Evolutionary conservation across 2,888 invertebrate species (phyloP).

Genomic region (Tachina fera): DNA sequence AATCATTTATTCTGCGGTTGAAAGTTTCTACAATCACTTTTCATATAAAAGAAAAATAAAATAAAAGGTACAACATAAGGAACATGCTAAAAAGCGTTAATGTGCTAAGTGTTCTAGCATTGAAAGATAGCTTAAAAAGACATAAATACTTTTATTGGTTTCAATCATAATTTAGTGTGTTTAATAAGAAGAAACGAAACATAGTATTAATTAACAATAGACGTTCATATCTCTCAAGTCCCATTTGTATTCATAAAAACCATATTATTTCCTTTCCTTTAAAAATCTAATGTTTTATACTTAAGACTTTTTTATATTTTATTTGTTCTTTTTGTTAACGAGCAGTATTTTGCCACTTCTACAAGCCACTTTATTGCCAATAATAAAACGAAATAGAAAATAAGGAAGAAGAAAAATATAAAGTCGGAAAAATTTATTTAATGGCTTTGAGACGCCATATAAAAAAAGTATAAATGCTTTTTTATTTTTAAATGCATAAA

Average conservation of each 20-base stretch:
- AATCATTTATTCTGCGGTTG: too few relatives aligned
- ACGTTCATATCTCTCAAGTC: not conserved
- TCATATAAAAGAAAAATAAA: not conserved
- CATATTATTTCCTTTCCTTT: slow-evolving; percentile 25
- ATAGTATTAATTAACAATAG: slow-evolving; percentile 29
- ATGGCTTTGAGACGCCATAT: slow-evolving; percentile 49
- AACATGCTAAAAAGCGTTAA: slow-evolving; percentile 25
- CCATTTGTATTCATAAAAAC: not conserved
- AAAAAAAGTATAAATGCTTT: slow-evolving; percentile 21
- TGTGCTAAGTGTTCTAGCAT: not conserved
- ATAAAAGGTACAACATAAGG: not conserved
- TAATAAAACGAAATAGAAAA: slow-evolving; percentile 4
- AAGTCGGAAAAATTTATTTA: slow-evolving; percentile 22
- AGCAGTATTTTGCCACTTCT: not conserved
- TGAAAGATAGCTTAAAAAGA: not conserved
- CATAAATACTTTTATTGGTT: not conserved
- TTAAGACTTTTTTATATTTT: not conserved
- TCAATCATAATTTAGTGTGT: not conserved
- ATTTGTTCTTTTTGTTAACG: not conserved
- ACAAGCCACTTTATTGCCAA: not conserved
- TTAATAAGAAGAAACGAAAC: not conserved
- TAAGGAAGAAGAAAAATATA: not conserved
- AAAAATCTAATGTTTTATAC: slow-evolving; percentile 3
- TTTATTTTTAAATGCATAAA: slow-evolving; percentile 29
- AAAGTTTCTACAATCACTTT: not conserved